Evolutionary conservation across 2,113 vertebrate genomes (phyloP).

Genomic region (Xiphorhynchus elegans): DNA sequence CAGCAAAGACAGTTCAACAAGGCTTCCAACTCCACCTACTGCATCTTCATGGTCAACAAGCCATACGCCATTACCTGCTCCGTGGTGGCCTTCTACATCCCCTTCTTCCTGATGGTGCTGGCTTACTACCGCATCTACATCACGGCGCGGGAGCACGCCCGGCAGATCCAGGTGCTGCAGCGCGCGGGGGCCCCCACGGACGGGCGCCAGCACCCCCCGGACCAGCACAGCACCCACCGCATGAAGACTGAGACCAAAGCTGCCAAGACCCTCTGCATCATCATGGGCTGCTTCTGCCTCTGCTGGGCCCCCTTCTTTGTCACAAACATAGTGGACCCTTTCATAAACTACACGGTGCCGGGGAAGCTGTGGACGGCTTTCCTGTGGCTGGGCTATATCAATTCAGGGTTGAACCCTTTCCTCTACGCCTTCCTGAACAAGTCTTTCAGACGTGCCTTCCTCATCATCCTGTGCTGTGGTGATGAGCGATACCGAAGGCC

Average conservation of each 20-base stretch:
- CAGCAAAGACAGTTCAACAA: constrained; percentile 84
- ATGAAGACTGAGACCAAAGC: constrained; percentile 98
- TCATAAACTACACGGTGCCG: constrained; percentile 92
- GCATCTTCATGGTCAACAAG: constrained; percentile 99
- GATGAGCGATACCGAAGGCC: constrained; percentile 89
- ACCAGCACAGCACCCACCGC: constrained; percentile 90
- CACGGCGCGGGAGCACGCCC: constrained; percentile 91
- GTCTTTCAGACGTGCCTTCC: constrained; percentile 98
- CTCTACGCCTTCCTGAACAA: constrained; percentile 99
- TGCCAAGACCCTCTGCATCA: constrained; percentile 96
- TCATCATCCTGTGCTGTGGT: constrained; percentile 97
- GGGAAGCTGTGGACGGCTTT: constrained; percentile 93
- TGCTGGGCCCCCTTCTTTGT: constrained; percentile 99
- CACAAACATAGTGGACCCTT: constrained; percentile 97
- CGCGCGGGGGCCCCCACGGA: constrained; percentile 82
- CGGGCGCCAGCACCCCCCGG: constrained; percentile 75
- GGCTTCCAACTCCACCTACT: constrained; percentile 89
- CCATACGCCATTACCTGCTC: constrained; percentile 97
- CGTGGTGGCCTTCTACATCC: constrained; percentile 98
- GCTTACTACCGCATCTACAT: constrained; percentile 98
- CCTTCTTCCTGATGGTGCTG: constrained; percentile 94
- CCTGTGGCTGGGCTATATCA: constrained; percentile 98
- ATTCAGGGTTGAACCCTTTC: constrained; percentile 98
- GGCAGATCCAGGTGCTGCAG: constrained; percentile 91
- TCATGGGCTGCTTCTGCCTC: constrained; percentile 99